These are phyloP conservation scores for Netelia inedita DNA, from an alignment of 2,888 invertebrate genomes.

Conservation along the genomic window DNA sequence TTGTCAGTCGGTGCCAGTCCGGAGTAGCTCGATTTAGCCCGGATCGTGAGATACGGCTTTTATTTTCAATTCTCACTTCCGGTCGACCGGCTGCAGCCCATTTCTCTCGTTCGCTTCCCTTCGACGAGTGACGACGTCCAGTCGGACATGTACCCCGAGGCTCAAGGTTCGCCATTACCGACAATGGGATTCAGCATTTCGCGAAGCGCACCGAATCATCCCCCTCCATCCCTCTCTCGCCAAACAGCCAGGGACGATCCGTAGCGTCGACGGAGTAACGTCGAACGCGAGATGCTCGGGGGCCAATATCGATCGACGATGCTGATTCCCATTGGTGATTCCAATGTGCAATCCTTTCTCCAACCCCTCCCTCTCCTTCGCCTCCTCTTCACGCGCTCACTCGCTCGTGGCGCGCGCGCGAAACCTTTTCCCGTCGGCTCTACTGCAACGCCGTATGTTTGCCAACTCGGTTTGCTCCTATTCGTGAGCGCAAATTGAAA, in stretches of 20 bases:
- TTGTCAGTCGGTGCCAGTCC: neutral
- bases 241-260: conserved; percentile 4
- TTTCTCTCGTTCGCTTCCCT: neutral
- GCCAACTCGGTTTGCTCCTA: conserved; percentile 49
- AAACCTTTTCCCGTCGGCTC: conserved; percentile 22
- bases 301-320: conserved; percentile 49
- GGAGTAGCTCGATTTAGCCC: neutral
- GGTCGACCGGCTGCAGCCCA: neutral
- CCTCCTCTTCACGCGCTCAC: conserved; percentile 9
- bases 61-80: neutral
- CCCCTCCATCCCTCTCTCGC: neutral
- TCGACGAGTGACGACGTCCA: neutral
- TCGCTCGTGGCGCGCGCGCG: conserved; percentile 4
- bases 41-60: conserved; percentile 1
- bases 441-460: conserved; percentile 44
- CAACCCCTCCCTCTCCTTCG: neutral
- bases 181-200: conserved; percentile 51
- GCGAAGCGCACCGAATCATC: conserved; percentile 39
- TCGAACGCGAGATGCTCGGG: conserved; percentile 14
- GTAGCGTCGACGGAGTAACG: conserved; percentile 9
- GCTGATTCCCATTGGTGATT: conserved; percentile 50
- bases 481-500: conserved; percentile 73
- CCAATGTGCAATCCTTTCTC: conserved; percentile 26
- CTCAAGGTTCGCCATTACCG: conserved; percentile 35
- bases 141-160: conserved; percentile 16